Evolutionary conservation across 1,140 invertebrate species (phyloP).

Genomic region (Lordiphosa mommai): DNA sequence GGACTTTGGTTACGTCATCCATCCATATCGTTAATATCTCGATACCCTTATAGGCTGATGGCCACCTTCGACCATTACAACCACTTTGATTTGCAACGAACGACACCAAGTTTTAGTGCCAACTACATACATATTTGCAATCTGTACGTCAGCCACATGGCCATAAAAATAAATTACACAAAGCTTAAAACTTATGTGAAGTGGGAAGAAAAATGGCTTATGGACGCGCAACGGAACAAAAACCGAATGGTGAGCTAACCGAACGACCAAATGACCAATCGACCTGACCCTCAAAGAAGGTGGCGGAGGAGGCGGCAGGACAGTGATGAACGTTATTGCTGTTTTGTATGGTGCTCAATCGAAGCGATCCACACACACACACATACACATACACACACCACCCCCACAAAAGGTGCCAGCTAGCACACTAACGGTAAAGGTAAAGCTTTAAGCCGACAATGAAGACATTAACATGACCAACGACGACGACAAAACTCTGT

Average conservation of each 20-base stretch:
- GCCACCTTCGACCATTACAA: too few species aligned
- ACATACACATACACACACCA: conserved; percentile 7
- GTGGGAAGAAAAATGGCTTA: conserved; percentile 71
- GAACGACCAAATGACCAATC: conserved; percentile 65
- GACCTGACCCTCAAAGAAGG: conserved; percentile 39
- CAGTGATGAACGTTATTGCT: conserved; percentile 70
- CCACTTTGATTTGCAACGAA: conserved; percentile 50
- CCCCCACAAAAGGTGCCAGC: conserved; percentile 6
- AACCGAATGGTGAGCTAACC: conserved; percentile 21
- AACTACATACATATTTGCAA: conserved; percentile 66
- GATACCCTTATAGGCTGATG: conserved; percentile 40
- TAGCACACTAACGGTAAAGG: conserved; percentile 47
- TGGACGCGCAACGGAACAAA: conserved; percentile 57
- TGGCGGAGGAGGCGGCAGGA: background rate
- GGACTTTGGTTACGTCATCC: too few species aligned
- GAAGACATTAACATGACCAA: conserved; percentile 76
- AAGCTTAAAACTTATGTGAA: conserved; percentile 74
- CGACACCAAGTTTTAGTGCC: conserved; percentile 26
- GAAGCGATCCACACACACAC: conserved; percentile 37
- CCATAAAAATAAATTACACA: conserved; percentile 76
- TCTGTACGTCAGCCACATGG: conserved; percentile 64
- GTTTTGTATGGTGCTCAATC: conserved; percentile 43
- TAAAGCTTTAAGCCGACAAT: conserved; percentile 67
- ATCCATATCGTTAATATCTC: conserved; percentile 19
- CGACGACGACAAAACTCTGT: conserved; percentile 67